Conservation (phyloP, 2,888 invertebrate species). For the Nomada fucata region DNA sequence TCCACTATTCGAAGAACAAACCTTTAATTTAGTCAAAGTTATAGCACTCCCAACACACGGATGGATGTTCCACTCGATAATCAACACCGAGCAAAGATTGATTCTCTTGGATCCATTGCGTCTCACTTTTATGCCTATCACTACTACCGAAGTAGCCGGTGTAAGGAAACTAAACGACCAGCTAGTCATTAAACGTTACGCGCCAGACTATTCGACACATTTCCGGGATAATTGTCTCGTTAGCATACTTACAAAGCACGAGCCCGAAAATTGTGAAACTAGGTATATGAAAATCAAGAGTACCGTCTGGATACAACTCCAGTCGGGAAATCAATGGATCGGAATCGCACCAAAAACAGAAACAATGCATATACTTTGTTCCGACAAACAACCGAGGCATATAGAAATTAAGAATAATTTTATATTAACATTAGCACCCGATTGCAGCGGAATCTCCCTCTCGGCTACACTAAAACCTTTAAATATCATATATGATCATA, state of each 20-base stretch:
- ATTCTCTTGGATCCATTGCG: constrained; percentile 10
- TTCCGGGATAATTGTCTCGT: neutral
- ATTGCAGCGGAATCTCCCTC: neutral
- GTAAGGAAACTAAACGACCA: neutral
- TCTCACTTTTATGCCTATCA: neutral
- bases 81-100: neutral
- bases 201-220: neutral
- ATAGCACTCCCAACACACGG: neutral
- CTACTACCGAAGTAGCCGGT: neutral
- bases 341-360: neutral
- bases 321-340: neutral
- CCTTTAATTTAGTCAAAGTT: neutral
- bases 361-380: neutral
- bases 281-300: neutral
- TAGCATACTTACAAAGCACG: neutral
- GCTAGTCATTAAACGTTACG: neutral
- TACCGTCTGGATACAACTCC: neutral
- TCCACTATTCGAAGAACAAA: neutral
- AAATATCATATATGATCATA: neutral
- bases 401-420: neutral
- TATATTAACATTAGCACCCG: neutral
- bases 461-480: neutral
- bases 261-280: constrained; percentile 5
- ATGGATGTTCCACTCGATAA: neutral
- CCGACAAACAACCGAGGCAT: neutral